Evolutionary conservation across 1,140 invertebrate species (phyloP).

Genomic region (Antheraea mylitta): DNA sequence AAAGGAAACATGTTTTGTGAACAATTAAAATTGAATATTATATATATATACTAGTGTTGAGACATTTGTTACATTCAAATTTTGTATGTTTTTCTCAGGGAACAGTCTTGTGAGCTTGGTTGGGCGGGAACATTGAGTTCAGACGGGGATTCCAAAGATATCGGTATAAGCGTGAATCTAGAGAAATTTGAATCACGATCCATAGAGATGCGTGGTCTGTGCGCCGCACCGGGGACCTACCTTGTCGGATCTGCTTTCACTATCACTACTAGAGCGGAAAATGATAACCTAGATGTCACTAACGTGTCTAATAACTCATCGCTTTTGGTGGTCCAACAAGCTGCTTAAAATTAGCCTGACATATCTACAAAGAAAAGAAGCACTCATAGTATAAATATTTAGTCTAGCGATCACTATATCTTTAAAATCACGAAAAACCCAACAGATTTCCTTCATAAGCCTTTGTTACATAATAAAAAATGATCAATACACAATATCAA

Average conservation of each 20-base stretch:
- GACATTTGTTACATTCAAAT: too few relatives aligned
- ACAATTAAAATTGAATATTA: too few relatives aligned
- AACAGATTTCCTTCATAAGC: too few relatives aligned
- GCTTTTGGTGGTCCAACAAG: conserved; percentile 59
- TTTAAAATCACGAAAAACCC: too few relatives aligned
- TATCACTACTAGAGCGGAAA: conserved; percentile 32
- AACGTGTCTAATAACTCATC: conserved; percentile 59
- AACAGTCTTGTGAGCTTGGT: conserved; percentile 50
- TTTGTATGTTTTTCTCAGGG: conserved; percentile 33
- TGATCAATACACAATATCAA: too few relatives aligned
- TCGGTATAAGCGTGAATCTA: conserved; percentile 57
- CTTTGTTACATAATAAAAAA: too few relatives aligned
- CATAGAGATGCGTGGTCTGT: conserved; percentile 54
- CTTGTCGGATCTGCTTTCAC: conserved; percentile 59
- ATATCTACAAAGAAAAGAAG: neutral
- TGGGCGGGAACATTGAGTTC: conserved; percentile 61
- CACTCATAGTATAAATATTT: neutral
- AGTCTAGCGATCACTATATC: too few relatives aligned
- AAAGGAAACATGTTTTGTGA: too few relatives aligned
- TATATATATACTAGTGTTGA: too few relatives aligned
- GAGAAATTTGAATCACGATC: conserved; percentile 52
- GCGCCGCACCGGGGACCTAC: conserved; percentile 68
- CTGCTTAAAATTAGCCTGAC: neutral
- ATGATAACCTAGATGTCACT: conserved; percentile 34
- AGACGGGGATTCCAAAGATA: conserved; percentile 40